These are phyloP conservation scores for Heliothis subflexa DNA, from an alignment of 1,140 invertebrate species.

Conservation along the genomic window DNA sequence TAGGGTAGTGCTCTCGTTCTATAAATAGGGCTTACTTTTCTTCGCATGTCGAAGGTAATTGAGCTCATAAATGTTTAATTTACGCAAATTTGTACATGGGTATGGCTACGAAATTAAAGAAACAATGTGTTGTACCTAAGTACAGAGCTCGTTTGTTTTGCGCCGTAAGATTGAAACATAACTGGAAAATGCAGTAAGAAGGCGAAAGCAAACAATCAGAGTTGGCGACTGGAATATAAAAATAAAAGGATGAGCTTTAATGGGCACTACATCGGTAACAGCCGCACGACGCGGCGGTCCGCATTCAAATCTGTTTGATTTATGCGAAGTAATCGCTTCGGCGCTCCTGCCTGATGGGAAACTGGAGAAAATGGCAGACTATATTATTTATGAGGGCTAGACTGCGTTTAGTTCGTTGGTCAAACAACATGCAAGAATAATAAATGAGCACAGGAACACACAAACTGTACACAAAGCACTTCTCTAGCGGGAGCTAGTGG, in stretches of 20 bases:
- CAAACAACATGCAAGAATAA: conserved; percentile 40
- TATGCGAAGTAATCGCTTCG: conserved; percentile 64
- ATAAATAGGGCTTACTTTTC: not conserved
- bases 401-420: conserved; percentile 38
- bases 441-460: conserved; percentile 12
- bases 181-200: conserved; percentile 23
- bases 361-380: conserved; percentile 46
- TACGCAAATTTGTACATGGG: conserved; percentile 9
- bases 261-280: conserved; percentile 63
- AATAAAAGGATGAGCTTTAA: conserved; percentile 59
- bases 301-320: conserved; percentile 70
- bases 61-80: conserved; percentile 38
- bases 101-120: conserved; percentile 27
- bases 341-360: conserved; percentile 46
- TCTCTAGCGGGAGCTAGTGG: not conserved
- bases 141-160: conserved; percentile 1
- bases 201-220: conserved; percentile 49
- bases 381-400: conserved; percentile 43
- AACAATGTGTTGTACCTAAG: conserved; percentile 17
- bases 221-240: conserved; percentile 48
- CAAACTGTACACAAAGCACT: conserved; percentile 22
- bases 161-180: conserved; percentile 2
- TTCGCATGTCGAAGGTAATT: conserved; percentile 31
- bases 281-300: conserved; percentile 50
- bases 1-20: not conserved